These are phyloP conservation scores for Dallia pectoralis DNA, from an alignment of 2,797 vertebrate species.

Conservation along the genomic window DNA sequence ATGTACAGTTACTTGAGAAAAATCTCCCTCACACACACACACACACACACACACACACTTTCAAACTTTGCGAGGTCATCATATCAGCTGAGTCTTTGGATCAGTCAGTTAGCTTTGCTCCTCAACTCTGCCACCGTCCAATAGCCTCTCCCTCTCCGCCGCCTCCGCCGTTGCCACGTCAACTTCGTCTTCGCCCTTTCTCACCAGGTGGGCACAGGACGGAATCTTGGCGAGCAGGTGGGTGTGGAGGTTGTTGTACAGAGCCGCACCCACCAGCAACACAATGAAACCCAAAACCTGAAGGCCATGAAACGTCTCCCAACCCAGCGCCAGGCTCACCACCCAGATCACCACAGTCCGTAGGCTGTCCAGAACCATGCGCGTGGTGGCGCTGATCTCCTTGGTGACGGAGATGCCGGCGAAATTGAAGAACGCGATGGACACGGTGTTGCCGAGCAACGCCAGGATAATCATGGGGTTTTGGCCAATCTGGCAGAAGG, in stretches of 20 bases:
- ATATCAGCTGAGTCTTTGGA: not conserved
- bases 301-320: constrained; percentile 86
- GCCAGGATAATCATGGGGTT: constrained; percentile 84
- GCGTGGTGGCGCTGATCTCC: constrained; percentile 93
- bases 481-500: constrained; percentile 88
- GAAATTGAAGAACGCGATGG: constrained; percentile 97
- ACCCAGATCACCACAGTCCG: constrained; percentile 90
- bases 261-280: constrained; percentile 78
- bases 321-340: constrained; percentile 83
- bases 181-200: constrained; percentile 45
- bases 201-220: constrained; percentile 28
- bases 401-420: constrained; percentile 95
- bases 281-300: constrained; percentile 89
- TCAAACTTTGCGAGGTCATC: not conserved
- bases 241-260: constrained; percentile 88
- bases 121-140: constrained; percentile 44
- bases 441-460: constrained; percentile 86
- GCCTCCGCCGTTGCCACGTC: too few species aligned
- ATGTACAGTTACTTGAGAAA: constrained; percentile 14
- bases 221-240: constrained; percentile 75
- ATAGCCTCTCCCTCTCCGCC: constrained; percentile 67
- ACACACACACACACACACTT: constrained; percentile 1
- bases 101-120: constrained; percentile 44
- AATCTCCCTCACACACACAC: constrained; percentile 7
- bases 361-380: constrained; percentile 96